phyloP scores from a whole-genome alignment of 2,888 invertebrate species.

The Plemyria rubiginata region DNA sequence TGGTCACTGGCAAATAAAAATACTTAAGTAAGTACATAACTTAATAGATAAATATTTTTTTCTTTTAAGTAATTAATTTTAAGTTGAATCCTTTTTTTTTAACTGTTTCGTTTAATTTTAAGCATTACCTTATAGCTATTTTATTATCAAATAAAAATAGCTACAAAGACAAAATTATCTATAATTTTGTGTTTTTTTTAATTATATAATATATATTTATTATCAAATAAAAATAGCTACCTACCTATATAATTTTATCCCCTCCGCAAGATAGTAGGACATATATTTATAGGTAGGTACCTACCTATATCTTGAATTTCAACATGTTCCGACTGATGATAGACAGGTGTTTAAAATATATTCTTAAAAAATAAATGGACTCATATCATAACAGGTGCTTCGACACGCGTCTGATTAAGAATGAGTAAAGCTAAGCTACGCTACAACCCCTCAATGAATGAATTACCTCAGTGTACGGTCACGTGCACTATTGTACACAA shows the following conservation, averaged over 20 bases:
- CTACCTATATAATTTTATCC: too few relatives aligned
- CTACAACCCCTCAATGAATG: slow-evolving; percentile 62
- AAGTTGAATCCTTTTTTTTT: too few relatives aligned
- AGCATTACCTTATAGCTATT: too few relatives aligned
- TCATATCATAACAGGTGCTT: slow-evolving; percentile 23
- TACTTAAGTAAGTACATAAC: slow-evolving; percentile 1
- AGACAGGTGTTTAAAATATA: slow-evolving; percentile 14
- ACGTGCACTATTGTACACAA: slow-evolving; percentile 77
- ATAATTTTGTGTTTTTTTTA: too few relatives aligned
- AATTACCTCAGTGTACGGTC: slow-evolving; percentile 63
- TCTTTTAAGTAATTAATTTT: too few relatives aligned
- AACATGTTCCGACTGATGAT: slow-evolving; percentile 6
- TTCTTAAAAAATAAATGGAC: slow-evolving; percentile 1
- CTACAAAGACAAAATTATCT: too few relatives aligned
- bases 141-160: too few relatives aligned
- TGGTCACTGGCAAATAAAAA: slow-evolving; percentile 26
- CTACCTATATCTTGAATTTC: slow-evolving; percentile 14
- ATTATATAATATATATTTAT: too few relatives aligned
- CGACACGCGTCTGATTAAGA: slow-evolving; percentile 33
- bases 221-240: too few relatives aligned
- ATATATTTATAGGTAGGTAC: too few relatives aligned
- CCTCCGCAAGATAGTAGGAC: not conserved
- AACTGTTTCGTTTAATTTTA: too few relatives aligned
- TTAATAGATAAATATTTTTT: too few relatives aligned
- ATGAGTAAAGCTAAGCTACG: slow-evolving; percentile 27